Conservation (phyloP, 2,888 invertebrate species). For the Spicauda simplicius region DNA sequence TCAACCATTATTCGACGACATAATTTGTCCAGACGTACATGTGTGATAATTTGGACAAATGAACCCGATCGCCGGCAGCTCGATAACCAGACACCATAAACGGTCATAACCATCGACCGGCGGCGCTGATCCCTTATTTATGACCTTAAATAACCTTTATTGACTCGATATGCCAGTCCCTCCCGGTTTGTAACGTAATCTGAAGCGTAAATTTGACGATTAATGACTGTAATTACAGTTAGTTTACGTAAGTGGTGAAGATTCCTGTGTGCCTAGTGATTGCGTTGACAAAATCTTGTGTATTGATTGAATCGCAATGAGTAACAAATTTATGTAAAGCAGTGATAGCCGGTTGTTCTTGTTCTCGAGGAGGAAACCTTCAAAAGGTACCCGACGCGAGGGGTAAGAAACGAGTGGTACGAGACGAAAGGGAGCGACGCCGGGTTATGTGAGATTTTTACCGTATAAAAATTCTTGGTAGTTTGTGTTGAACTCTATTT, state of each 20-base stretch:
- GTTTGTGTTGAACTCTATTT: too few species aligned
- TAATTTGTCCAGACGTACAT: neutral
- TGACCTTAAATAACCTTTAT: conserved; percentile 30
- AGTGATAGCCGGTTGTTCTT: too few species aligned
- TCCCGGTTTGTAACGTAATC: conserved; percentile 30
- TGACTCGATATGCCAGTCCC: conserved; percentile 30
- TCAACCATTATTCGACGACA: too few species aligned
- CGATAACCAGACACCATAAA: conserved; percentile 37
- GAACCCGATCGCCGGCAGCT: conserved; percentile 21
- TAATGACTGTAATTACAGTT: conserved; percentile 28
- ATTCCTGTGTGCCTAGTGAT: neutral
- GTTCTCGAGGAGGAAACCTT: too few species aligned
- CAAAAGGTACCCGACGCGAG: too few species aligned
- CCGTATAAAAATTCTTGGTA: too few species aligned
- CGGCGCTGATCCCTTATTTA: conserved; percentile 33
- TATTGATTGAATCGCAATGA: too few species aligned
- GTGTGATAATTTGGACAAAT: conserved; percentile 34
- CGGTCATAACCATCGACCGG: conserved; percentile 32
- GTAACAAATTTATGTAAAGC: too few species aligned
- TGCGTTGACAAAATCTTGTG: too few species aligned
- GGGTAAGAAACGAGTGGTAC: too few species aligned
- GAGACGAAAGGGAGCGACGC: too few species aligned
- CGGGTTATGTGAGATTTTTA: too few species aligned
- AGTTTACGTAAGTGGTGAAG: neutral
- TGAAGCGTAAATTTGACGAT: conserved; percentile 25